phyloP scores from a whole-genome alignment of 2,797 vertebrate genomes.

The Sciaenops ocellatus region DNA sequence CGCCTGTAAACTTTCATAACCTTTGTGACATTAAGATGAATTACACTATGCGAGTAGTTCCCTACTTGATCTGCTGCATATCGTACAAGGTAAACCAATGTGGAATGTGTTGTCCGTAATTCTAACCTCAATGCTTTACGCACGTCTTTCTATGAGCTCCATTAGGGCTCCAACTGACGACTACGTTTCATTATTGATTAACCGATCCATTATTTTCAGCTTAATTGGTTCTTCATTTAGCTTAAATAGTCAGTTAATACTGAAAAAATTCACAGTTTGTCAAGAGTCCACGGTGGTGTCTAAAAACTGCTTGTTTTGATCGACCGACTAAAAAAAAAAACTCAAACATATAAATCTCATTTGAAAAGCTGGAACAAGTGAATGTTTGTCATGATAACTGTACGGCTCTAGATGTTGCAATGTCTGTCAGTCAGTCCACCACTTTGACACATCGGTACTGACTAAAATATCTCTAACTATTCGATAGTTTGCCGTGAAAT shows the following conservation, averaged over 20 bases:
- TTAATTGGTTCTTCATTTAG: not conserved
- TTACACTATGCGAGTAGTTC: not conserved
- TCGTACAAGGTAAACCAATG: not conserved
- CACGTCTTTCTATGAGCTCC: not conserved
- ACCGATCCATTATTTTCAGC: not conserved
- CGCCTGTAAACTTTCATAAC: not conserved
- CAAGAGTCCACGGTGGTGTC: not conserved
- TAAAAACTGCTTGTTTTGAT: not conserved
- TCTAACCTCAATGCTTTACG: not conserved
- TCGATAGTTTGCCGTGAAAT: not conserved
- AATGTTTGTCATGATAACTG: no score
- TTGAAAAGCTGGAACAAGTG: not conserved
- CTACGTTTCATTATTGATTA: constrained; percentile 9
- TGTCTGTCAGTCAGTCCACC: no score
- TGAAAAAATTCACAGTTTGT: not conserved
- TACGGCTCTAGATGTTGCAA: no score
- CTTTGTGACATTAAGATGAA: not conserved
- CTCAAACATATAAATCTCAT: not conserved
- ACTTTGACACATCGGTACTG: not conserved
- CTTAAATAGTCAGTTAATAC: not conserved
- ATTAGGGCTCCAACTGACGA: not conserved
- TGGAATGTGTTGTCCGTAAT: not conserved
- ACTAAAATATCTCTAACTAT: not conserved
- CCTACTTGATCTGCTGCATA: not conserved
- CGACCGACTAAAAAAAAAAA: not conserved